Conservation (phyloP, 2,888 invertebrate species). For the Sminthurinus aureus region DNA sequence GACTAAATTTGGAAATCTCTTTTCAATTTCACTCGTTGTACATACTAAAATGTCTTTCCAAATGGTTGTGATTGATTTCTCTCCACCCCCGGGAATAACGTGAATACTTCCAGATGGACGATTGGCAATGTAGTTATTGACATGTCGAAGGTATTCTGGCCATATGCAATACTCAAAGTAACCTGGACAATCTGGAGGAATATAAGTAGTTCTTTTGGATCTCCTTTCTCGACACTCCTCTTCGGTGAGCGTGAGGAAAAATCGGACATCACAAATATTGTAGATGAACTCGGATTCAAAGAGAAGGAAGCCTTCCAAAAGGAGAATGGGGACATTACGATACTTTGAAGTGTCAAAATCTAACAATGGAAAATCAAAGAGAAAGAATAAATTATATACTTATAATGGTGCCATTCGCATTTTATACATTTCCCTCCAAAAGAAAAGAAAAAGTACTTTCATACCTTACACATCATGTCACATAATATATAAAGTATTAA, state of each 20-base stretch:
- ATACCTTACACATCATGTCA: no score
- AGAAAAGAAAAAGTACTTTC: no score
- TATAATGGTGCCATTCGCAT: no score
- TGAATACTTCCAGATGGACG: conserved; percentile 36
- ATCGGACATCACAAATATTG: conserved; percentile 52
- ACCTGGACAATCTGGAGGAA: conserved; percentile 53
- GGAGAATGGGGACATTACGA: conserved; percentile 49
- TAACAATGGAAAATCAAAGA: conserved; percentile 24
- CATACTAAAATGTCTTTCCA: conserved; percentile 47
- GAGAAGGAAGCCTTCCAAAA: conserved; percentile 56
- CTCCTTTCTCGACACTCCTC: conserved; percentile 49
- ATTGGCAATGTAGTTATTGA: conserved; percentile 40
- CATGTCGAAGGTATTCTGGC: conserved; percentile 54
- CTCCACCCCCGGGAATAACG: conserved; percentile 48
- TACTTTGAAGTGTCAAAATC: conserved; percentile 52
- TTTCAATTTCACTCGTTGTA: conserved; percentile 46
- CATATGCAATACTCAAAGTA: conserved; percentile 56
- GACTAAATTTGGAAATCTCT: conserved; percentile 28
- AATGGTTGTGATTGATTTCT: conserved; percentile 39
- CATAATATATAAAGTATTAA: no score
- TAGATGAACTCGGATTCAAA: conserved; percentile 49
- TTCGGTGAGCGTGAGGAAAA: conserved; percentile 52
- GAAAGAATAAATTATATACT: no score
- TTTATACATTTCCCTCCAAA: no score
- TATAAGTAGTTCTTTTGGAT: conserved; percentile 43